Evolutionary conservation across 2,797 vertebrate species (phyloP), one percentile per base, ranked within the genome.

Genomic region (Protosalanx chinensis): DNA sequence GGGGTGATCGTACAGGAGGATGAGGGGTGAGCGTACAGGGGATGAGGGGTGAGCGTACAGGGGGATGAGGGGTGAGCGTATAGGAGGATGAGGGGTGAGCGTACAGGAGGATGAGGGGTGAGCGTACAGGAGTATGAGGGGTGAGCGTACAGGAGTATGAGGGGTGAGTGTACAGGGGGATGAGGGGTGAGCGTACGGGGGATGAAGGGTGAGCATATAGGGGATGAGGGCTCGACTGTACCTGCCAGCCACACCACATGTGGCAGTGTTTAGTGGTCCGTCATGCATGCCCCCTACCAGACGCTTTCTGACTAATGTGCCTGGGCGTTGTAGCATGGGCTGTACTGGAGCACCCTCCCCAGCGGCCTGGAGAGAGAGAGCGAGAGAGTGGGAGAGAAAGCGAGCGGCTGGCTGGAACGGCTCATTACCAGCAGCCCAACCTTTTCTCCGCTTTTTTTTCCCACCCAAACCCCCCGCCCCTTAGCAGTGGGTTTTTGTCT

Each of bases 311-410:
- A 12, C 41, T 13, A 13, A 3, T 12, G 41, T 46, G 41, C 10
- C 10, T 46, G 2, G 8, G 41, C 41, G 7, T 46, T 46, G 41
- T 46, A 13, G 8, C 4, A 2, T 5, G 1, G 51, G 65, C 61
- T 72, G 10, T 51, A 73, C 79, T 71, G 63, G 73, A 87, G 77
- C 76, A 64, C 74, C 74, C 51, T 20, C 70, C 69, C 76, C 77
- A 78, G 8, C 51, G 77, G 67, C 70, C 32, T 8, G 74, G 16
- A 56, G 64, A 64, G 79, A 70, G 65, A 32, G 13, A 68, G 82
- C 76, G 73, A 27, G 23, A 27, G 23, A 27, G 23, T 1, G 23
- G 23, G 23, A 27, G 16, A 56, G 64, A 64, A 77, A 70, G 65
- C 32, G 13, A 68, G 82, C 76, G 73, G 6, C 12, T 29, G 74